Conservation (phyloP, 2,797 vertebrate genomes). For the Muscicapa comitata region DNA sequence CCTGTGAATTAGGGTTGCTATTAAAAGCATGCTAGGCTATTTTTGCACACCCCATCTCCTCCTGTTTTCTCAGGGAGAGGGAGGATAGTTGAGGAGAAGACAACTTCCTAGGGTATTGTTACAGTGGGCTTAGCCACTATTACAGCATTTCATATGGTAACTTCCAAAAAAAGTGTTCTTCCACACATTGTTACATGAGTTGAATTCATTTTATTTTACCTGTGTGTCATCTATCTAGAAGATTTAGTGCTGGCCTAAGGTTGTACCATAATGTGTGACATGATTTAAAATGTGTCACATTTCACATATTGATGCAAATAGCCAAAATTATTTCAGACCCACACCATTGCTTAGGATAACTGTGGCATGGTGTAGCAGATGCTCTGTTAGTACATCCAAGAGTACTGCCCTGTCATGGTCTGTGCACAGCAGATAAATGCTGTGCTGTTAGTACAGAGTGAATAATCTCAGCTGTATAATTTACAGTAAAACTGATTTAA, state of each 20-base stretch:
- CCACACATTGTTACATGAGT: neutral
- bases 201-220: neutral
- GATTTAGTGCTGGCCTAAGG: neutral
- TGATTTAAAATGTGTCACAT: rapidly evolving
- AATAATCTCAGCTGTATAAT: neutral
- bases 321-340: neutral
- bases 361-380: neutral
- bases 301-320: neutral
- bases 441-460: neutral
- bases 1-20: neutral
- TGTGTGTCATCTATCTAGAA: neutral
- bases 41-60: neutral
- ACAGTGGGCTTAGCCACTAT: neutral
- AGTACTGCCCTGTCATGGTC: neutral
- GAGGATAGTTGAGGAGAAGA: neutral
- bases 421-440: neutral
- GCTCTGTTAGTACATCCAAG: neutral
- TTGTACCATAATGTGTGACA: rapidly evolving
- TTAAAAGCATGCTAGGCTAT: neutral
- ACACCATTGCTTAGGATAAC: neutral
- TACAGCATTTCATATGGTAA: neutral
- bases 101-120: neutral
- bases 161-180: neutral
- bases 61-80: neutral
- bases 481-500: neutral